Conservation (phyloP, 2,113 vertebrate species). For the Lasiurus cinereus region DNA sequence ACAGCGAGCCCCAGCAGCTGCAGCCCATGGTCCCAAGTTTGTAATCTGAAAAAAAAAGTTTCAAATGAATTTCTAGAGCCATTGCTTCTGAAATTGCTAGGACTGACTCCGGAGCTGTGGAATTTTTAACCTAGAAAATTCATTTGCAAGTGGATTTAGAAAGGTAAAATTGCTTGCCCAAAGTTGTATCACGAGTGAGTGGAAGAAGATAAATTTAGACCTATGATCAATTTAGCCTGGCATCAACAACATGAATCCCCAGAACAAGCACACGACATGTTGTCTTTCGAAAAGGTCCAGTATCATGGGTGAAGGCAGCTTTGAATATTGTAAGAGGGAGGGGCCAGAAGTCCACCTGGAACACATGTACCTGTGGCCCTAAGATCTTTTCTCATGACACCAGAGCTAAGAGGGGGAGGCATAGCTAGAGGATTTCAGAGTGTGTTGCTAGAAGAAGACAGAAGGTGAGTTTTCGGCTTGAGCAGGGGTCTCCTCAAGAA, state of each 20-base stretch:
- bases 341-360: neutral
- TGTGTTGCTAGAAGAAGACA: neutral
- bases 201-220: neutral
- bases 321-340: neutral
- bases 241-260: neutral
- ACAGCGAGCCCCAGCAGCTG: neutral
- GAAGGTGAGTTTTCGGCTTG: accelerated
- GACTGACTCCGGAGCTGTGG: neutral
- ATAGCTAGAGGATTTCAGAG: neutral
- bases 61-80: neutral
- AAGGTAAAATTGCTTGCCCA: neutral
- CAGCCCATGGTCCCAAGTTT: neutral
- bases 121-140: constrained; percentile 34
- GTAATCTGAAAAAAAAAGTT: neutral
- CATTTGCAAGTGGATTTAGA: neutral
- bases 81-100: neutral
- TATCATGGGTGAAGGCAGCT: neutral
- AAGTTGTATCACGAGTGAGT: neutral
- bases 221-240: neutral
- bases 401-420: neutral
- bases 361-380: neutral
- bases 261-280: neutral
- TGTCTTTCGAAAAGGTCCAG: neutral
- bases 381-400: neutral
- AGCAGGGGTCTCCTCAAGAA: neutral